Conservation (phyloP, 2,888 invertebrate genomes). For the Agrochola litura region DNA sequence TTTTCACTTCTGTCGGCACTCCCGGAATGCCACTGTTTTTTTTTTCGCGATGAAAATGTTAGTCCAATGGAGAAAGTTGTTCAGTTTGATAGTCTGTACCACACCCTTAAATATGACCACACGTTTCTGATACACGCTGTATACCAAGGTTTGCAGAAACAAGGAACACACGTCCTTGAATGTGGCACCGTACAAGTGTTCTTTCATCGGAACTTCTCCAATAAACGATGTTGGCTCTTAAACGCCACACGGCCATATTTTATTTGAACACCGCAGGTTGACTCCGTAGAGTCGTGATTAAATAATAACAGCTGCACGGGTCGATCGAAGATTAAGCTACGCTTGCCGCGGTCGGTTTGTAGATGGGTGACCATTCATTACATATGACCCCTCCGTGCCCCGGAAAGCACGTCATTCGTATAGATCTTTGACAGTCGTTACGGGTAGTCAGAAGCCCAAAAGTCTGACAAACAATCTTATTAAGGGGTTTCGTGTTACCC, state of each 20-base stretch:
- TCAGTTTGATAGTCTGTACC: background rate
- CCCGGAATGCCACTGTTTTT: too few species aligned
- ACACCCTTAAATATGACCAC: background rate
- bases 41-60: too few species aligned
- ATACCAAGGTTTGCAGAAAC: background rate
- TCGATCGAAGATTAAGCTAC: background rate
- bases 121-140: background rate
- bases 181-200: conserved; percentile 44
- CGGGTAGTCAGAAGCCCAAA: too few species aligned
- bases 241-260: conserved; percentile 47
- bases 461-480: too few species aligned
- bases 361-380: background rate
- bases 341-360: background rate
- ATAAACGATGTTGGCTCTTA: conserved; percentile 38
- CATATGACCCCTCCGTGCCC: background rate
- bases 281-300: background rate
- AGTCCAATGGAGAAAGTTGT: background rate
- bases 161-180: conserved; percentile 34
- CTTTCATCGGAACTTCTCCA: conserved; percentile 40
- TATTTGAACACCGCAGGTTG: conserved; percentile 32
- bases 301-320: background rate
- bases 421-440: background rate
- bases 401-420: background rate
- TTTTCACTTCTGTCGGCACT: too few species aligned
- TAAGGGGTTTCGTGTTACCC: too few species aligned